Evolutionary conservation across 1,140 invertebrate species (phyloP), one percentile per base, ranked within the genome.

Genomic region (Aphelenchoides avenae): DNA sequence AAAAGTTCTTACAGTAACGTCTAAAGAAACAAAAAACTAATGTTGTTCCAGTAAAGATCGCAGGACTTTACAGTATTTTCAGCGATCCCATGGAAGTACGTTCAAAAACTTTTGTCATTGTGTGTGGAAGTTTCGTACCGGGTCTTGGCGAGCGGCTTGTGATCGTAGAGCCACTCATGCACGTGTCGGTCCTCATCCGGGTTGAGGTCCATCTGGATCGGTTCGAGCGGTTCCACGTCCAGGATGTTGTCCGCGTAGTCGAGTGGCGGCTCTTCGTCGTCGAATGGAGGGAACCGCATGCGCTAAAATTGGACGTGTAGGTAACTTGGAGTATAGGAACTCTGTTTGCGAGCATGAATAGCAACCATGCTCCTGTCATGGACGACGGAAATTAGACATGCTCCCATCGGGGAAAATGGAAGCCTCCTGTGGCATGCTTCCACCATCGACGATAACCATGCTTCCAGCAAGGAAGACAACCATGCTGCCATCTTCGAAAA

Each of bases 251-350:
- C 95, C 31, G 93, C 92, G 79, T 98, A 99, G 81, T 99, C 95
- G 26, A 99, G 80, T 1, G 95, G 94, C 30, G 95, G 95, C 83
- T 99, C 95, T 81, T 99, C 95, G 81, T 99, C 95, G 80, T 99
- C 95, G 80, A 99, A 99, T 1, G 95, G 95, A 29, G 95, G 95
- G 77, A 99, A 99, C 66, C 95, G 83, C 95, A 99, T 99, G 64
- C 95, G 83, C 79, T 99, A 96, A 52, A 67, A 40, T 2, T 20
- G 3, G 33, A n/a, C n/a, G n/a, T n/a, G n/a, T n/a, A 4, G 20
- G 20, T 27, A 47, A 1, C n/a, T n/a, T n/a, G n/a, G n/a, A n/a
- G n/a, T n/a, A n/a, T n/a, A n/a, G n/a, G n/a, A n/a, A n/a, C n/a
- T n/a, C n/a, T n/a, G n/a, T n/a, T n/a, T n/a, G n/a, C n/a, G n/a